A percentile compares a stretch with the other conserved stretches of the same genome.
These are phyloP conservation scores for Pantelozetes paolii DNA, from an alignment of 2,888 invertebrate genomes.

Conservation along the genomic window DNA sequence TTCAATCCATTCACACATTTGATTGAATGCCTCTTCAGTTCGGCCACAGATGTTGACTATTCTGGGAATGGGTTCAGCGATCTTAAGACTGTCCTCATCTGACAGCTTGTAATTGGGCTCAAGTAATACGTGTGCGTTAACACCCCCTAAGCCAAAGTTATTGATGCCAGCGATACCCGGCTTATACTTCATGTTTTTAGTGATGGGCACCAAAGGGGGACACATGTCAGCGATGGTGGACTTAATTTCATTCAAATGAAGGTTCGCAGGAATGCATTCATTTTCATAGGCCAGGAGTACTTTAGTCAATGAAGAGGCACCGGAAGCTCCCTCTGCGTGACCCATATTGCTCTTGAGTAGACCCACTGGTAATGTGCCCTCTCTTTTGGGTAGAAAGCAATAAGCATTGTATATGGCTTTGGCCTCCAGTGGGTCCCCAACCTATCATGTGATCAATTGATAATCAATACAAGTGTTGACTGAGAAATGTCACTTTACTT, in stretches of 20 bases:
- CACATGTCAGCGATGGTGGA: conserved; percentile 53
- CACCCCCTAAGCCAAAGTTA: conserved; percentile 59
- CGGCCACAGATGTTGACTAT: conserved; percentile 76
- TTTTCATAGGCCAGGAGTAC: conserved; percentile 56
- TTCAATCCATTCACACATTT: conserved; percentile 59
- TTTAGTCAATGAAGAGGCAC: conserved; percentile 48
- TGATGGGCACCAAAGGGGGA: conserved; percentile 9
- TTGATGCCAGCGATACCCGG: conserved; percentile 54
- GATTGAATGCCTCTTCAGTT: conserved; percentile 69
- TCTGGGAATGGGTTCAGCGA: conserved; percentile 58
- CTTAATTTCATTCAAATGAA: conserved; percentile 56
- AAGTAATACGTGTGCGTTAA: conserved; percentile 52
- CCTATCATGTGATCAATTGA: conserved; percentile 32
- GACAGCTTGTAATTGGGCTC: conserved; percentile 46
- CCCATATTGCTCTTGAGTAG: conserved; percentile 99
- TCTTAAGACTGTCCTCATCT: conserved; percentile 44
- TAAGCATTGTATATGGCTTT: conserved; percentile 52
- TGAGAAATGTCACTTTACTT: conserved; percentile 64
- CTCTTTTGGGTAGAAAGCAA: conserved; percentile 63
- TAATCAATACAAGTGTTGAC: neutral
- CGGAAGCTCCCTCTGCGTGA: conserved; percentile 70
- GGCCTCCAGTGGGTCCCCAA: conserved; percentile 57
- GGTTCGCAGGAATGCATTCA: conserved; percentile 55
- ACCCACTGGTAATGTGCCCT: conserved; percentile 76
- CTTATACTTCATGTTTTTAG: neutral